Conservation (phyloP, 2,888 invertebrate species). For the Cantharis lateralis region DNA sequence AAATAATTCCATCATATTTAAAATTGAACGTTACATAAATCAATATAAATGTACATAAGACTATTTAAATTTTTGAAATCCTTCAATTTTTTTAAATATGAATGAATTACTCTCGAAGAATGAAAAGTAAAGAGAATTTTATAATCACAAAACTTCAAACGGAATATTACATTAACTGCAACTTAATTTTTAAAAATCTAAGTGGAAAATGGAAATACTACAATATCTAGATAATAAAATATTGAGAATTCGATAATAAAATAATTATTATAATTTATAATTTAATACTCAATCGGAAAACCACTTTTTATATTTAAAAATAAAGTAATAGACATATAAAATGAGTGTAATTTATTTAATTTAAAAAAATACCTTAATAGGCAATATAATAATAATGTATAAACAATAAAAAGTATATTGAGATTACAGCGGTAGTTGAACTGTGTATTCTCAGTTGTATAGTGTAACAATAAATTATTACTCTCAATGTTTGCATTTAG, state of each 20-base stretch:
- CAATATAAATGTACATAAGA: not conserved
- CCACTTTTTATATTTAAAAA: too few species aligned
- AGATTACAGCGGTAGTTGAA: too few species aligned
- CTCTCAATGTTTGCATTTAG: too few species aligned
- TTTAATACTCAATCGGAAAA: not conserved
- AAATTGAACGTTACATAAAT: not conserved
- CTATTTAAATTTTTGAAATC: not conserved
- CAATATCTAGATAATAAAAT: not conserved
- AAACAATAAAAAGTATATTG: too few species aligned
- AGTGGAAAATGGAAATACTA: not conserved
- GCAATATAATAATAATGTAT: too few species aligned
- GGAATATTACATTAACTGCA: not conserved
- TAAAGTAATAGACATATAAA: too few species aligned
- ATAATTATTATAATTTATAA: not conserved
- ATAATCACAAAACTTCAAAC: not conserved
- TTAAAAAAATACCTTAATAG: too few species aligned
- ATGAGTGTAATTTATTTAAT: too few species aligned
- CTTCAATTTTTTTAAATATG: not conserved
- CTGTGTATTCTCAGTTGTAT: too few species aligned
- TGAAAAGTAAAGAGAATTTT: not conserved
- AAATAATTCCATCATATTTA: not conserved
- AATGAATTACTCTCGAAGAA: too few species aligned
- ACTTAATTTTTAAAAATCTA: not conserved
- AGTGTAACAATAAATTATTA: too few species aligned
- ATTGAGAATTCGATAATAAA: not conserved